A percentile compares a stretch with the other conserved stretches of the same genome.
These are phyloP conservation scores for Grus americana DNA, from an alignment of 2,113 vertebrate genomes.

Conservation along the genomic window DNA sequence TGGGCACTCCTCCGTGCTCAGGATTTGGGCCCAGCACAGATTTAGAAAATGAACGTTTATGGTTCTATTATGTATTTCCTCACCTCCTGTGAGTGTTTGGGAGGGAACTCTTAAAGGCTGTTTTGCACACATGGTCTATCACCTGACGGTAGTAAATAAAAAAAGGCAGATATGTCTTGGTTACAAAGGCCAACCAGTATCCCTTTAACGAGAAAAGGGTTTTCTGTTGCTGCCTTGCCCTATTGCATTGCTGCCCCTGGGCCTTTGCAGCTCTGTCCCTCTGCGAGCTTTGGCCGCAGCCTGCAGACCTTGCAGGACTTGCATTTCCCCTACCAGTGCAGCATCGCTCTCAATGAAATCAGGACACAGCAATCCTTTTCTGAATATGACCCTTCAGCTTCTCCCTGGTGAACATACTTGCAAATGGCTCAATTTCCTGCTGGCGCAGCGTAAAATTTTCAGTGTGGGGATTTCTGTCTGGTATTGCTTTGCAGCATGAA, in stretches of 20 bases:
- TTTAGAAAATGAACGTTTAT: background rate
- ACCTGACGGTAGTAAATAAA: background rate
- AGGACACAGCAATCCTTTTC: background rate
- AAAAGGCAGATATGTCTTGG: accelerated
- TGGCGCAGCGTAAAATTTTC: slow-evolving; percentile 15
- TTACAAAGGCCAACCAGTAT: background rate
- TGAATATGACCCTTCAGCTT: background rate
- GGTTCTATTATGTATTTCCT: background rate
- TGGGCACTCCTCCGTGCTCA: background rate
- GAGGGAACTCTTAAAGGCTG: background rate
- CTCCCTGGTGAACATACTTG: background rate
- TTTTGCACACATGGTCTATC: background rate
- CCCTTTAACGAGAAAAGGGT: background rate
- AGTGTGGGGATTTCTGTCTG: background rate
- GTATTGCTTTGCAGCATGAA: background rate
- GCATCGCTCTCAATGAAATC: background rate
- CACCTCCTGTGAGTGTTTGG: background rate
- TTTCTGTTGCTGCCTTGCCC: background rate
- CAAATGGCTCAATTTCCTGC: slow-evolving; percentile 25
- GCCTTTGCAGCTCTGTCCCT: background rate
- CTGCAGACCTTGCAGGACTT: background rate
- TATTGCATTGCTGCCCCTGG: background rate
- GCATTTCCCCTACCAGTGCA: background rate
- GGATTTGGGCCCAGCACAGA: background rate
- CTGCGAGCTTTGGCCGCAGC: accelerated